Base-by-base conservation (phyloP, 1,140 invertebrate genomes). In the Solenopsis invicta region DNA sequence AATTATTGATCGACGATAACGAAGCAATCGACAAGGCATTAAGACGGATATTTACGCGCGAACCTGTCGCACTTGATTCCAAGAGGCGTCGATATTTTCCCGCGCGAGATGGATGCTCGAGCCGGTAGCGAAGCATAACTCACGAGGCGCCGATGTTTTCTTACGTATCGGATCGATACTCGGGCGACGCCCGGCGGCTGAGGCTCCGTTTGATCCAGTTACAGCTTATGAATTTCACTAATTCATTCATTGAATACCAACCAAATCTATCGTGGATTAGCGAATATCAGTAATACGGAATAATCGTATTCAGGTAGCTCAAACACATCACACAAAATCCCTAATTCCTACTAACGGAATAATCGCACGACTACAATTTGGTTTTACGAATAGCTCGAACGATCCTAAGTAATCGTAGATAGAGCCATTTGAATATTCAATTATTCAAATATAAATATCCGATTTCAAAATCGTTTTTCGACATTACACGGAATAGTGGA, bases 161-260 rank as follows among this genome's bases (percentile, higher is more conserved):
- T 84, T 75, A 84, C 41, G 29, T 41, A 41, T 10, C 69, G 52
- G 69, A 84, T 84, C 80, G 69, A 82, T 82, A 82, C 52, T 61
- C 24, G 67, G 56, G 41, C 37, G 41, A 74, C 54, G 54, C 69
- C 54, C 54, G 69, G 8, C 10, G 4, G 8, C 62, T 10, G 16
- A 29, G 48, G 13, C 48, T 6, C 12, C 48, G 24, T 37, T 37
- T 48, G 13, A 75, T 75, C 41, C 24, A 34, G 24, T 78, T 64
- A 61, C 37, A 75, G 41, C 72, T 75, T 50, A 50, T 50, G 41
- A 48, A 75, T 41, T 74, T 34, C 13, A 13, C 21, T 61, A 34
- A 84, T 37, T 71, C 24, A 48, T 37, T 12, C 24, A 16, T 37
- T 13, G 18, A 74, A 59, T 52, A 29, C 5, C 69, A 9, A 48